Evolutionary conservation across 2,888 invertebrate species (phyloP).

Genomic region (Cistogaster globosa): DNA sequence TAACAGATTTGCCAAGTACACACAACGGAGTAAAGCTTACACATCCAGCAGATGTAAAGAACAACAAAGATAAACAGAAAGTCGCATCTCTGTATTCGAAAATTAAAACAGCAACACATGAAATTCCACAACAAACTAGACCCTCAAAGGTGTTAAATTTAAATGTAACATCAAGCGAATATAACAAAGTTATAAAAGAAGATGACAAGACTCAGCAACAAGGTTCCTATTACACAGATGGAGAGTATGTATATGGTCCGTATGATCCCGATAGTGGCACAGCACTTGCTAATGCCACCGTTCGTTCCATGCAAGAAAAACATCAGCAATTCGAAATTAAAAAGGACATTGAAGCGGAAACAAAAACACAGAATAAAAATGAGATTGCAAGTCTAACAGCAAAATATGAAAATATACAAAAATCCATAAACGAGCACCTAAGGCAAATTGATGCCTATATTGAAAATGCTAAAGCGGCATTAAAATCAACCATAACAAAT

Average conservation of each 20-base stretch:
- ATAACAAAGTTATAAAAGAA: conserved; percentile 17
- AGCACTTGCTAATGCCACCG: conserved; percentile 21
- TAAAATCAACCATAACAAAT: conserved; percentile 72
- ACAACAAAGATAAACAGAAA: conserved; percentile 44
- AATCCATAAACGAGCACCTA: conserved; percentile 81
- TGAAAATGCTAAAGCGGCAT: conserved; percentile 80
- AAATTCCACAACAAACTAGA: conserved; percentile 58
- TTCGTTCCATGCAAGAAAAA: conserved; percentile 33
- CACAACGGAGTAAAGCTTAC: conserved; percentile 67
- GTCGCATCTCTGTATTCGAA: not conserved
- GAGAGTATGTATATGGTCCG: conserved; percentile 76
- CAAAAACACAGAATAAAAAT: conserved; percentile 72
- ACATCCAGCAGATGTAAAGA: conserved; percentile 59
- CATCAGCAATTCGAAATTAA: conserved; percentile 53
- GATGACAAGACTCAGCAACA: conserved; percentile 68
- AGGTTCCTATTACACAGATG: conserved; percentile 77
- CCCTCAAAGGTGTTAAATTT: conserved; percentile 46
- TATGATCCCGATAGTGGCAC: conserved; percentile 61
- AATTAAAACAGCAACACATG: conserved; percentile 29
- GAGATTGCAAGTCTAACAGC: conserved; percentile 79
- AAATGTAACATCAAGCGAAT: conserved; percentile 51
- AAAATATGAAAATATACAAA: conserved; percentile 81
- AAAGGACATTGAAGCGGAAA: conserved; percentile 66
- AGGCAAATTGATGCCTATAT: conserved; percentile 81
- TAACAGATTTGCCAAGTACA: conserved; percentile 67